These are phyloP conservation scores for Platalea minor DNA, from an alignment of 2,797 vertebrate genomes.

Conservation along the genomic window DNA sequence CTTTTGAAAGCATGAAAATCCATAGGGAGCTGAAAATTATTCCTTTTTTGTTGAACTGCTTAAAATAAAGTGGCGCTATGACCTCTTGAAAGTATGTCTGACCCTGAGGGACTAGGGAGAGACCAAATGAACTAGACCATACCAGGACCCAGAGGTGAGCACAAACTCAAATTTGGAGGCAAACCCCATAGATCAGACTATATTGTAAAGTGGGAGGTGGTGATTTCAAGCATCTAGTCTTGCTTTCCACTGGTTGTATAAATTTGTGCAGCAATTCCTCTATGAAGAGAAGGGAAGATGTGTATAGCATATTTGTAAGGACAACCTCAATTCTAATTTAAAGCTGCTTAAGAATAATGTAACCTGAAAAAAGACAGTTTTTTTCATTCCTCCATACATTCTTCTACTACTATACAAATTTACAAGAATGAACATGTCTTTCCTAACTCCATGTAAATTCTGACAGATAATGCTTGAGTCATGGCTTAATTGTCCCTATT, in stretches of 20 bases:
- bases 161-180: not conserved
- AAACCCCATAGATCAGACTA: not conserved
- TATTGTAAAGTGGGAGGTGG: not conserved
- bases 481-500: not conserved
- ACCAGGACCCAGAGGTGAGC: not conserved
- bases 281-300: not conserved
- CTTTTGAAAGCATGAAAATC: conserved; percentile 48
- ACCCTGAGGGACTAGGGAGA: conserved; percentile 20
- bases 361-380: not conserved
- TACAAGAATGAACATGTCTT: not conserved
- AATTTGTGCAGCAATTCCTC: not conserved
- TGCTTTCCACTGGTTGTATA: not conserved
- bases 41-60: conserved; percentile 8
- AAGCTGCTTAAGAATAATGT: not conserved
- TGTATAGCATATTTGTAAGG: not conserved
- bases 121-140: not conserved
- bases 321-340: not conserved
- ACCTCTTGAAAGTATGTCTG: conserved; percentile 35
- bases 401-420: not conserved
- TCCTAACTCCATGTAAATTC: not conserved
- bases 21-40: conserved; percentile 15
- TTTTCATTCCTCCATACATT: not conserved
- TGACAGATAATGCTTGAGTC: not conserved
- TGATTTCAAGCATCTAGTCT: not conserved
- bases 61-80: conserved; percentile 37